phyloP scores from a whole-genome alignment of 2,113 vertebrate species.

The Lonchura striata region DNA sequence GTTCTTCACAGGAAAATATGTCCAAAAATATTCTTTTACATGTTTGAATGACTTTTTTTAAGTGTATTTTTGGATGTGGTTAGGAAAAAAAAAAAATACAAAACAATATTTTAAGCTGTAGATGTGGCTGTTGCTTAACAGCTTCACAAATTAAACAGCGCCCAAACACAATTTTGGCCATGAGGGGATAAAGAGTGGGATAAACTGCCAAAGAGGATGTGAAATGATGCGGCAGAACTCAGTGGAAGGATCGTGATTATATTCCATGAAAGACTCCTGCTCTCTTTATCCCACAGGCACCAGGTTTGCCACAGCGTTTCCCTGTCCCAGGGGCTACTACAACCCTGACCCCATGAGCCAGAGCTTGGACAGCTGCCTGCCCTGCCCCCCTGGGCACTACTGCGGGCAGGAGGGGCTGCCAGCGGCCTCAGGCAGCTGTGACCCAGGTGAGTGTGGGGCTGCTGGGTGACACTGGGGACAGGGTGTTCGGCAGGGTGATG shows the following conservation, averaged over 20 bases:
- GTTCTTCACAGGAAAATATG: background rate
- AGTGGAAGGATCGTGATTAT: accelerated
- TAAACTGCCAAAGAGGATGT: background rate
- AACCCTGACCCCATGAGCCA: constrained; percentile 90
- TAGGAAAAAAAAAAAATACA: background rate
- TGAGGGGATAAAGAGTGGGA: background rate
- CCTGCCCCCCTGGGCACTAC: constrained; percentile 89
- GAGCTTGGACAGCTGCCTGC: constrained; percentile 92
- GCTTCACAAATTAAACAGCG: background rate
- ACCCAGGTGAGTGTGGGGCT: constrained; percentile 78
- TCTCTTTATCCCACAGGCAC: constrained; percentile 78
- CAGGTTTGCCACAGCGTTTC: constrained; percentile 83
- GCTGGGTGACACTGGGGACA: background rate
- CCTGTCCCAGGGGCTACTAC: constrained; percentile 93
- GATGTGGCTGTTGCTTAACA: background rate
- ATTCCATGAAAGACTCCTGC: background rate
- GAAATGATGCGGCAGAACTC: background rate
- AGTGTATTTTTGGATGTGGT: background rate
- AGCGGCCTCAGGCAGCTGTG: constrained; percentile 83
- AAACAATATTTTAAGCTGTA: background rate
- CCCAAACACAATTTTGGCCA: background rate
- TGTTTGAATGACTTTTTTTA: background rate
- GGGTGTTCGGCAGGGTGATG: background rate
- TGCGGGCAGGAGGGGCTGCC: constrained; percentile 88
- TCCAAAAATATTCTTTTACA: too few species aligned